Evolutionary conservation across 2,113 vertebrate species (phyloP).

Genomic region (Malaclemys terrapin): DNA sequence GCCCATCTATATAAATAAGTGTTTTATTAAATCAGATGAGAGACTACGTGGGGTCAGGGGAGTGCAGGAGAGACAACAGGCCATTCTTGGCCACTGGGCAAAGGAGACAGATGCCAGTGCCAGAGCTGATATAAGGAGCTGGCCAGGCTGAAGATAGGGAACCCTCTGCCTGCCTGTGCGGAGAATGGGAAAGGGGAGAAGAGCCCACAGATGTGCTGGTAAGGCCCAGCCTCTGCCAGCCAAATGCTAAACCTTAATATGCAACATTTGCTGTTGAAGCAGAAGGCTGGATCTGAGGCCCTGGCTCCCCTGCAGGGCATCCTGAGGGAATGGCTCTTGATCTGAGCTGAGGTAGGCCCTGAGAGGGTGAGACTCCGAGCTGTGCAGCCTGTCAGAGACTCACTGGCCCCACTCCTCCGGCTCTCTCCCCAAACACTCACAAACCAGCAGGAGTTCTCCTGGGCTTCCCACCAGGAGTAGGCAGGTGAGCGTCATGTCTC

Average conservation of each 20-base stretch:
- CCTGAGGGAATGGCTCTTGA: neutral
- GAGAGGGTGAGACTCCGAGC: neutral
- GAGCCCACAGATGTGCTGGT: fast-evolving
- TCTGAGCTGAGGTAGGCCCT: neutral
- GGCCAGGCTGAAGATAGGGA: neutral
- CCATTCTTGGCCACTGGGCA: neutral
- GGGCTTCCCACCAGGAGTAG: neutral
- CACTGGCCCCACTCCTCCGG: neutral
- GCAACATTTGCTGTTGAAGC: neutral
- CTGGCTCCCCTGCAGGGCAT: neutral
- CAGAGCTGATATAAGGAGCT: neutral
- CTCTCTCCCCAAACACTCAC: neutral
- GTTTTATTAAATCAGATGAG: neutral
- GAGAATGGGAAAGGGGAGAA: neutral
- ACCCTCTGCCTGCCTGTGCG: neutral
- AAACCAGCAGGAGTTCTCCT: neutral
- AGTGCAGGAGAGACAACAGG: neutral
- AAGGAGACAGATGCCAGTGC: neutral
- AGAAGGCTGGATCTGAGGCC: neutral
- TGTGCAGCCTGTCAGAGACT: neutral
- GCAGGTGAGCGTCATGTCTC: neutral
- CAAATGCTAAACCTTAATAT: neutral
- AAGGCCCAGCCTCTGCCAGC: neutral
- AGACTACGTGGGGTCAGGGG: neutral
- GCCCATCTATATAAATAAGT: neutral